Conservation (phyloP, 2,113 vertebrate species). For the Bos taurus region ARS-UCD2.0 NC_037351.1:2874001-2874500, state of each 20-base stretch:
- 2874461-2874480: not conserved
- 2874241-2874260: not conserved
- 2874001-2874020: not conserved
- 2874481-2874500: not conserved
- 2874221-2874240: not conserved
- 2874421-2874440: not conserved
- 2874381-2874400: fast-evolving
- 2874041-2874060: not conserved
- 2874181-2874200: not conserved
- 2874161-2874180: not conserved
- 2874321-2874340: not conserved
- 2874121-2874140: not conserved
- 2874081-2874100: not conserved
- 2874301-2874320: not conserved
- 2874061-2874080: not conserved
- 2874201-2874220: not conserved
- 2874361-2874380: fast-evolving
- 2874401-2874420: fast-evolving
- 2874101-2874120: not conserved
- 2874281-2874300: not conserved
- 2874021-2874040: not conserved
- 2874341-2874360: not conserved
- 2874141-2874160: not conserved
- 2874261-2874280: not conserved
- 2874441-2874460: fast-evolving